phyloP scores from a whole-genome alignment of 2,888 invertebrate genomes.

The Sinodicranocentrus sp. region DNA sequence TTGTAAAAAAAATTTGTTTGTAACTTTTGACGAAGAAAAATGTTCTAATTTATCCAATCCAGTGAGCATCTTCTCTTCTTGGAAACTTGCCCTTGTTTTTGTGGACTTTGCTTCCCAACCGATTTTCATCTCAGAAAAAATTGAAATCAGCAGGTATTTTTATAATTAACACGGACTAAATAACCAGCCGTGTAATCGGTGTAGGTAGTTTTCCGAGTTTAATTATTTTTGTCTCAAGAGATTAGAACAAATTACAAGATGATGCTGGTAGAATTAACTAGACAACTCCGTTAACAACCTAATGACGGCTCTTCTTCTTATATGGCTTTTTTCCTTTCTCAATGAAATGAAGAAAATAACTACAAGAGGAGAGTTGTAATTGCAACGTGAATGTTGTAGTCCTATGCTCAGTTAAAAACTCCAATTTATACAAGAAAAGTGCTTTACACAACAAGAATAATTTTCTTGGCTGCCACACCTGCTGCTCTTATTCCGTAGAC shows the following conservation, averaged over 20 bases:
- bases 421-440: too few species aligned
- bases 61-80: too few species aligned
- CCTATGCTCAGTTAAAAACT: neutral
- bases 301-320: slow-evolving; percentile 36
- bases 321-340: neutral
- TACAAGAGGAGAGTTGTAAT: too few species aligned
- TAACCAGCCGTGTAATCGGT: slow-evolving; percentile 45
- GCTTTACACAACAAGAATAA: neutral
- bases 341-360: neutral
- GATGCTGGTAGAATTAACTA: slow-evolving; percentile 52
- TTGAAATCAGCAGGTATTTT: slow-evolving; percentile 58
- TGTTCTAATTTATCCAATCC: too few species aligned
- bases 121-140: slow-evolving; percentile 53
- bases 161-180: slow-evolving; percentile 57
- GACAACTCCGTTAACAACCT: slow-evolving; percentile 51
- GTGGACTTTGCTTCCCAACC: too few species aligned
- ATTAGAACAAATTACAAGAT: slow-evolving; percentile 57
- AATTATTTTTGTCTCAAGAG: slow-evolving; percentile 55
- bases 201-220: slow-evolving; percentile 24
- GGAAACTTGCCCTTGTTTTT: neutral
- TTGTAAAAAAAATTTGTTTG: neutral
- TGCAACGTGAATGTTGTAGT: too few species aligned
- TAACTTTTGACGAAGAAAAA: neutral
- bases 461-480: slow-evolving; percentile 4
- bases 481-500: slow-evolving; percentile 5